Percentiles rank a stretch among this genome's conserved stretches.
These are phyloP conservation scores for Amphipoea lucens DNA, from an alignment of 2,888 invertebrate species.

Conservation along the genomic window DNA sequence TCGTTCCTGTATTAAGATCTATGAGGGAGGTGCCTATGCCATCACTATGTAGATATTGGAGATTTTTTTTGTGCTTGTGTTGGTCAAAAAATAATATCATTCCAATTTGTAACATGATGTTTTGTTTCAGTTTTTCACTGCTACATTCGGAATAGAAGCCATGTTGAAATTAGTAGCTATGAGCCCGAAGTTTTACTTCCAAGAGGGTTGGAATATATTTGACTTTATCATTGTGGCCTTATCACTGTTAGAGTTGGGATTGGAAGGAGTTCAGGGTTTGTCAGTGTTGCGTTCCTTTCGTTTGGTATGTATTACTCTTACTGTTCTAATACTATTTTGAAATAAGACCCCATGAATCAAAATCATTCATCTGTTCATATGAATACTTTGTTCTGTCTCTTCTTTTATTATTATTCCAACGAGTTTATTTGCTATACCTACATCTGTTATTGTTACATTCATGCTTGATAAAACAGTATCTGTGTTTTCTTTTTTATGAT, in stretches of 20 bases:
- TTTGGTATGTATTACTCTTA: constrained; percentile 93
- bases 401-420: constrained; percentile 36
- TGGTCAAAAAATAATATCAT: not conserved
- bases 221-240: constrained; percentile 99
- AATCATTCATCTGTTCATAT: constrained; percentile 45
- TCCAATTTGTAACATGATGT: constrained; percentile 8
- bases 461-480: constrained; percentile 55
- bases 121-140: constrained; percentile 96
- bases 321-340: constrained; percentile 16
- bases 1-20: not conserved
- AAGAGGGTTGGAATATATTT: constrained; percentile 99
- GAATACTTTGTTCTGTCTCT: constrained; percentile 30
- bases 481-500: constrained; percentile 41
- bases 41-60: not conserved
- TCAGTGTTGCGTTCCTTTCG: constrained; percentile 99
- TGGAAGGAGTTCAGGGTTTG: constrained; percentile 98
- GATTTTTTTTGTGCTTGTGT: not conserved
- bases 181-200: constrained; percentile 99
- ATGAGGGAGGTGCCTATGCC: not conserved
- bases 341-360: constrained; percentile 40
- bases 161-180: constrained; percentile 98
- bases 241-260: constrained; percentile 97
- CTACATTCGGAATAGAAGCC: constrained; percentile 98
- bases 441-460: constrained; percentile 43
- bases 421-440: constrained; percentile 56